Evolutionary conservation across 2,113 vertebrate genomes (phyloP).

Genomic region (Pluvianellus socialis): DNA sequence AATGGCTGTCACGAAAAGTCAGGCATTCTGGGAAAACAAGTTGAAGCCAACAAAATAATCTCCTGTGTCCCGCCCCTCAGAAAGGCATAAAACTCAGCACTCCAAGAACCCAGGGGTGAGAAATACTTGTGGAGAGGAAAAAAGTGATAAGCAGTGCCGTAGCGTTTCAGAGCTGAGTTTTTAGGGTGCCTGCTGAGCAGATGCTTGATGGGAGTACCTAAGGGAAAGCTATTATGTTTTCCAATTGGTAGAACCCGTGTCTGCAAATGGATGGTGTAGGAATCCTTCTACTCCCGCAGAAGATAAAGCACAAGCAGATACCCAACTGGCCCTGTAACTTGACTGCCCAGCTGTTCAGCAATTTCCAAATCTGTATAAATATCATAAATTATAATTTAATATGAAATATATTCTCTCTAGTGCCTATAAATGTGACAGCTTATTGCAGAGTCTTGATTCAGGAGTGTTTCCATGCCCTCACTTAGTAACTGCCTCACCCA

Average conservation of each 20-base stretch:
- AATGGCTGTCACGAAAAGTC: neutral
- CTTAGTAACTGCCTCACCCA: constrained; percentile 32
- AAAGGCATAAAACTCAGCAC: neutral
- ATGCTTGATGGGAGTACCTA: neutral
- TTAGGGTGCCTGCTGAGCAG: neutral
- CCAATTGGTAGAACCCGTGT: neutral
- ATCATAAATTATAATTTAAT: constrained; percentile 44
- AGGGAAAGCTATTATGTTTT: neutral
- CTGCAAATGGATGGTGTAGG: neutral
- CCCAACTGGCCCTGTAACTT: neutral
- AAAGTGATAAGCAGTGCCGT: neutral
- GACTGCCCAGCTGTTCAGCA: constrained; percentile 20
- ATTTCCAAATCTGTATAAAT: constrained; percentile 49
- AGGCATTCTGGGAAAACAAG: neutral
- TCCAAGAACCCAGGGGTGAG: neutral
- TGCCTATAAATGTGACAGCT: constrained; percentile 5
- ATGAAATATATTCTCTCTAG: constrained; percentile 38
- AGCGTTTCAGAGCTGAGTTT: neutral
- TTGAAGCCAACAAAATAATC: neutral
- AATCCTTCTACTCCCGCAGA: neutral
- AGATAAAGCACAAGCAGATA: neutral
- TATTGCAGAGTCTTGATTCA: constrained; percentile 57
- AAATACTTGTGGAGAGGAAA: neutral
- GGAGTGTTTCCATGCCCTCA: constrained; percentile 9
- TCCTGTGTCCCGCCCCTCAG: neutral